Evolutionary conservation across 92 coral and sea anemone species (phyloP), one percentile per base, ranked within the genome.

Genomic region (Heteractis magnifica): DNA sequence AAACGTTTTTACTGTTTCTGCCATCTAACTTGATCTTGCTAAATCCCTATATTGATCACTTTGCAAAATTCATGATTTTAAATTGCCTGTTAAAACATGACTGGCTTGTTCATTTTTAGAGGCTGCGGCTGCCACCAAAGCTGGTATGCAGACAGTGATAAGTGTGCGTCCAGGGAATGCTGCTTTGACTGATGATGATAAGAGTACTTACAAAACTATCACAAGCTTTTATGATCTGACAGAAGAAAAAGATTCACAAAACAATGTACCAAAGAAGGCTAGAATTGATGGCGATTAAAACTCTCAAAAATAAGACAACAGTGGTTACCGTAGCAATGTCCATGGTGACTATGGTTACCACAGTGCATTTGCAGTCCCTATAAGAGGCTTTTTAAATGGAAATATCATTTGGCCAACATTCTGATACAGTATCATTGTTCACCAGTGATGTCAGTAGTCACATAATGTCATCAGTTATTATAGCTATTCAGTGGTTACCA

Each of bases 161-260:
- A 92, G 95, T 76, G 86, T 89, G 16, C 92, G 93, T 52, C 93
- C 95, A 15, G 95, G 95, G 26, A 92, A 92, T 78, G 76, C 83
- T 78, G 84, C 82, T 20, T 72, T 92, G 53, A 60, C 89, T 77
- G 86, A 89, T 41, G 76, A 71, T 6, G 91, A 92, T 20, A 81
- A 71, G 62, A 85, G 76, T 49, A 87, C 68, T 8, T 92, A 83
- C 77, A 77, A 74, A 68, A 84, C 83, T 26, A 87, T 92, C 50
- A 80, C 89, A n/a, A 80, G 93, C 34, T 92, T 92, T 84, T 80
- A 80, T 16, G 89, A 89, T 56, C 71, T 88, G 10, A 59, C 65
- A 21, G 68, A 20, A 19, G 87, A 78, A 53, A 21, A 68, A n/a
- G 76, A 81, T 70, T 80, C 51, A 49, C 14, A 49, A n/a, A 51